Percentiles rank a stretch among this genome's conserved stretches.
Conservation (phyloP, 1,140 invertebrate species). For the Megathymus violae region DNA sequence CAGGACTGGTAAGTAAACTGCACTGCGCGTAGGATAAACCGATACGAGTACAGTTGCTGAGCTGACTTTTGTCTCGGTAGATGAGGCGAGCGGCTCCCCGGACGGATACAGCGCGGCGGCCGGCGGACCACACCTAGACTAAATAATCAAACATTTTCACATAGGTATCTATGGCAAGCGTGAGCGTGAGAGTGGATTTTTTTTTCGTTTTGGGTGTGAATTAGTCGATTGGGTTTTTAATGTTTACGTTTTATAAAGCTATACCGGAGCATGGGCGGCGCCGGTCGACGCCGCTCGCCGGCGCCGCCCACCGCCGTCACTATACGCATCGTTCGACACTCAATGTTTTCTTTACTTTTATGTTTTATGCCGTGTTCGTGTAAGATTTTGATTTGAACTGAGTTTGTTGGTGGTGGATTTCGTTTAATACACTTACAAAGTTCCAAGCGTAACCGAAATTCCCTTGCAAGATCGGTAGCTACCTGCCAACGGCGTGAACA, state of each 20-base stretch:
- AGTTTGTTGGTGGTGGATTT: slow-evolving; percentile 83
- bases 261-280: slow-evolving; percentile 76
- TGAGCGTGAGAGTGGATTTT: slow-evolving; percentile 83
- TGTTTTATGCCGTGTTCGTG: slow-evolving; percentile 83
- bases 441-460: slow-evolving; percentile 55
- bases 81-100: slow-evolving; percentile 76
- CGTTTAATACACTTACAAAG: slow-evolving; percentile 81
- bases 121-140: slow-evolving; percentile 77
- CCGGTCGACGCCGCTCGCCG: slow-evolving; percentile 56
- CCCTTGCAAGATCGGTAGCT: no score
- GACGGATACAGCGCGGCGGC: slow-evolving; percentile 69
- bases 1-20: slow-evolving; percentile 30
- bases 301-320: slow-evolving; percentile 74
- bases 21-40: slow-evolving; percentile 25
- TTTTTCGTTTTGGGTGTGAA: slow-evolving; percentile 83
- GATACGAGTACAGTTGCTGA: slow-evolving; percentile 55
- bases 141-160: slow-evolving; percentile 81
- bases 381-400: slow-evolving; percentile 82
- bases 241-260: slow-evolving; percentile 81
- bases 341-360: slow-evolving; percentile 77
- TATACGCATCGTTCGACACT: slow-evolving; percentile 80
- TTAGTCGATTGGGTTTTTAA: slow-evolving; percentile 83
- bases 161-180: slow-evolving; percentile 83
- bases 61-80: slow-evolving; percentile 83
- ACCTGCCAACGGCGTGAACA: no score